Conservation (phyloP, 1,140 invertebrate species). For the Mamestra configurata region DNA sequence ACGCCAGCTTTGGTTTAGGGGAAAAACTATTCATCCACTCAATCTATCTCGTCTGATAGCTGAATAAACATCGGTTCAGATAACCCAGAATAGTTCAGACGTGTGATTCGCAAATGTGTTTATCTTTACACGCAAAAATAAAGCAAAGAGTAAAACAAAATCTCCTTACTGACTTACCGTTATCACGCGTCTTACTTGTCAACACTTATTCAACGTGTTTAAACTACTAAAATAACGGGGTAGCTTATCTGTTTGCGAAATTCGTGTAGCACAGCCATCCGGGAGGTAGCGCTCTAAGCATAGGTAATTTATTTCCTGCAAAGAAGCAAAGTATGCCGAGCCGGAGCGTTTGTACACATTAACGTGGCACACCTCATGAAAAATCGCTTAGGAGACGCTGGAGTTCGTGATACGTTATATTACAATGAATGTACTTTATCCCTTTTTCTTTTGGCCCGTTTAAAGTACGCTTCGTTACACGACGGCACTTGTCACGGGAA, state of each 20-base stretch:
- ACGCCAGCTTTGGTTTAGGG: constrained; percentile 12
- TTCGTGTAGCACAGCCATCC: constrained; percentile 65
- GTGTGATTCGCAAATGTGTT: constrained; percentile 12
- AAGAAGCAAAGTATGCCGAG: constrained; percentile 82
- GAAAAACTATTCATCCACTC: constrained; percentile 25
- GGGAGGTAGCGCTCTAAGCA: constrained; percentile 66
- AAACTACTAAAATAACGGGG: constrained; percentile 62
- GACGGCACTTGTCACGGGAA: background rate
- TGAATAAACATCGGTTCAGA: constrained; percentile 11
- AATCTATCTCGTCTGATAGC: constrained; percentile 21
- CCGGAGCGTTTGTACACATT: constrained; percentile 84
- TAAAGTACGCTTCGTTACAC: constrained; percentile 32
- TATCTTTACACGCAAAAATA: constrained; percentile 23
- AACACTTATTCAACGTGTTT: constrained; percentile 45
- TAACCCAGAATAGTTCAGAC: constrained; percentile 8
- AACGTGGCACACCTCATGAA: constrained; percentile 82
- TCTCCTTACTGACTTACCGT: constrained; percentile 29
- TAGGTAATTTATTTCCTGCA: constrained; percentile 81
- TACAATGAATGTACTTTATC: constrained; percentile 42
- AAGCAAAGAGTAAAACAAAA: constrained; percentile 21
- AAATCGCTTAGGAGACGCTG: constrained; percentile 79
- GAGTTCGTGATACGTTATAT: constrained; percentile 41
- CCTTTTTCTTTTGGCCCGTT: constrained; percentile 25
- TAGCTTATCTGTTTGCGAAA: constrained; percentile 70
- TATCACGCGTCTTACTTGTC: constrained; percentile 16